Evolutionary conservation across 2,888 invertebrate genomes (phyloP).

Genomic region (Formica aserva): DNA sequence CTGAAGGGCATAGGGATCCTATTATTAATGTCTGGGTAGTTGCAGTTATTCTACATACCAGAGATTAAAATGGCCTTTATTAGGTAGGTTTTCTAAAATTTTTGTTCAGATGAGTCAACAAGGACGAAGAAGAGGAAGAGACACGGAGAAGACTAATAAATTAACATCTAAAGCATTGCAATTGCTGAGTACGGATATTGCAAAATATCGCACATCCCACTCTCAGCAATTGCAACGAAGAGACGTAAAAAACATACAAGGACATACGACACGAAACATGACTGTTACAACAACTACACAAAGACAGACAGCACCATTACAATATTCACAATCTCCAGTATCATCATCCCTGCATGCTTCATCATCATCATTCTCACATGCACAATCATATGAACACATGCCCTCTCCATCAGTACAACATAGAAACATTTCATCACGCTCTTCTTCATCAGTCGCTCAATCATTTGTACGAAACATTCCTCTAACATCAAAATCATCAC

Average conservation of each 20-base stretch:
- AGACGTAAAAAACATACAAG: neutral
- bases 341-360: too few species aligned
- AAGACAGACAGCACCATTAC: neutral
- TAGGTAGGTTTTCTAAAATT: neutral
- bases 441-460: neutral
- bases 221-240: too few species aligned
- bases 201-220: neutral
- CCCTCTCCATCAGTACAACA: neutral
- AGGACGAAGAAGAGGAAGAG: neutral
- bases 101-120: conserved; percentile 4
- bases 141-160: too few species aligned
- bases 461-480: neutral
- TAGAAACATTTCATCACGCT: neutral
- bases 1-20: neutral
- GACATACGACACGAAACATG: neutral
- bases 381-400: neutral
- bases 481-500: neutral
- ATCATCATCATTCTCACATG: too few species aligned
- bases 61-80: neutral
- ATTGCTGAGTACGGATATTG: neutral
- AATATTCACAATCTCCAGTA: neutral
- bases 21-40: neutral
- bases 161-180: too few species aligned
- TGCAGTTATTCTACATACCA: conserved; percentile 1
- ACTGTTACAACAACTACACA: neutral